A percentile compares a stretch with the other conserved stretches of the same genome.
Evolutionary conservation across 2,797 vertebrate species (phyloP).

Genomic region (Spinus pinus): DNA sequence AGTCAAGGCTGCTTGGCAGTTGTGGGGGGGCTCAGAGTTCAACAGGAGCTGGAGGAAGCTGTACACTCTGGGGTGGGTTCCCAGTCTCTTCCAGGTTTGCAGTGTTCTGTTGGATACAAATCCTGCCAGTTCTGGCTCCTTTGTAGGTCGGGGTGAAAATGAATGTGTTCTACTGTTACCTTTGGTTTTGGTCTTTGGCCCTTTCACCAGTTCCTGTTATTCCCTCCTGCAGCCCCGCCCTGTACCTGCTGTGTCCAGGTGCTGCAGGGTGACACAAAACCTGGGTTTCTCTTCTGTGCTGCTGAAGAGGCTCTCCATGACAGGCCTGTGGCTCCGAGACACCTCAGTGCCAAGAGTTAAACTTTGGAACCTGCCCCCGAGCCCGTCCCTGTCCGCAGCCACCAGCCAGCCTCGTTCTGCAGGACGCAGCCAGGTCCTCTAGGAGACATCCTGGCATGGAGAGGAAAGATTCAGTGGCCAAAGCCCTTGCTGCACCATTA

Average conservation of each 20-base stretch:
- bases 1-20: fast-evolving
- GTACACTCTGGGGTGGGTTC: fast-evolving
- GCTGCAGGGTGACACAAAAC: background rate
- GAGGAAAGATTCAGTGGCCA: background rate
- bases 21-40: background rate
- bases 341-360: background rate
- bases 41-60: background rate
- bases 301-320: background rate
- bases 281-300: background rate
- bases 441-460: fast-evolving
- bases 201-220: fast-evolving
- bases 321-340: background rate
- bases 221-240: background rate
- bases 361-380: fast-evolving
- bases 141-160: background rate
- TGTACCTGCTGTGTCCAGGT: background rate
- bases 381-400: fast-evolving
- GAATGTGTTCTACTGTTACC: fast-evolving
- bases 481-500: background rate
- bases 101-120: fast-evolving
- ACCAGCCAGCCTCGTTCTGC: fast-evolving
- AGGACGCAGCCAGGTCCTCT: fast-evolving
- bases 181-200: background rate
- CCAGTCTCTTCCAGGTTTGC: background rate
- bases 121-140: background rate